phyloP scores from a whole-genome alignment of 1,140 invertebrate species.

The Archivesica marissinica region DNA sequence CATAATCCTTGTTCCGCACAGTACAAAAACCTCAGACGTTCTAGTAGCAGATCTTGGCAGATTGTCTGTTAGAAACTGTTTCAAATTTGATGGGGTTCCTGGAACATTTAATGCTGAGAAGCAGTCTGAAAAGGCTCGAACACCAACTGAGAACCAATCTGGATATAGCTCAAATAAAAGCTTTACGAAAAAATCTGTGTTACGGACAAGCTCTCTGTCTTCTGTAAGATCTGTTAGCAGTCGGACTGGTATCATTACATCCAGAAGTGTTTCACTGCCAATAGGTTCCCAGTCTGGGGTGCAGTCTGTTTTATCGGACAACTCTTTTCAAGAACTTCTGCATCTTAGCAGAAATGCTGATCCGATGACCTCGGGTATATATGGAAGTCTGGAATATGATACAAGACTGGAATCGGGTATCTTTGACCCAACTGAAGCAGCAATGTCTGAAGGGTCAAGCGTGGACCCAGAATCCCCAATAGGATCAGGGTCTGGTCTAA shows the following conservation, averaged over 20 bases:
- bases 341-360: slow-evolving; percentile 67
- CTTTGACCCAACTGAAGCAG: slow-evolving; percentile 63
- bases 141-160: slow-evolving; percentile 28
- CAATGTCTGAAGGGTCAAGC: slow-evolving; percentile 69
- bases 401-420: slow-evolving; percentile 51
- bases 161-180: slow-evolving; percentile 2
- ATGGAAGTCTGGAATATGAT: slow-evolving; percentile 79
- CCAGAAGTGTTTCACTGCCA: slow-evolving; percentile 30
- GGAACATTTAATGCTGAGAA: slow-evolving; percentile 71
- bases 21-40: slow-evolving; percentile 90
- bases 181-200: slow-evolving; percentile 24
- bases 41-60: slow-evolving; percentile 93
- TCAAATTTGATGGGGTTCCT: slow-evolving; percentile 79
- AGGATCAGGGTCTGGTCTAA: not conserved
- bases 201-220: slow-evolving; percentile 2
- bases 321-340: slow-evolving; percentile 70
- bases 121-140: slow-evolving; percentile 48
- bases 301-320: slow-evolving; percentile 71
- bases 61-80: slow-evolving; percentile 91
- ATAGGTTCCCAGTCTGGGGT: slow-evolving; percentile 3
- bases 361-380: slow-evolving; percentile 81
- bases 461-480: slow-evolving; percentile 68
- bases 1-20: slow-evolving; percentile 94
- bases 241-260: slow-evolving; percentile 38
- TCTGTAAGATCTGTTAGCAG: slow-evolving; percentile 21